Conservation (phyloP, 92 coral and sea anemone species). For the Porites cylindrica region DNA sequence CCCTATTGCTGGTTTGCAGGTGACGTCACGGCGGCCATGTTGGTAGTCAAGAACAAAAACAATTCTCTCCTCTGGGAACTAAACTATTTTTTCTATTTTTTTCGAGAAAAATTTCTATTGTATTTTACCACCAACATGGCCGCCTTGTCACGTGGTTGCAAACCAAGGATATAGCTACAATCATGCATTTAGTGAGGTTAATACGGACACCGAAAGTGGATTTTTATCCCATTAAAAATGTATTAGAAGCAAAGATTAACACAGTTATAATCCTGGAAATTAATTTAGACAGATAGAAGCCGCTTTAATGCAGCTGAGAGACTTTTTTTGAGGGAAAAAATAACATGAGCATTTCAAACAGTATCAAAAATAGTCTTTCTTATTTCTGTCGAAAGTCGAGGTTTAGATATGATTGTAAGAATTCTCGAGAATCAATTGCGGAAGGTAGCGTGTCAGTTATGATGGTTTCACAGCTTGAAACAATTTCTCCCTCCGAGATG, state of each 20-base stretch:
- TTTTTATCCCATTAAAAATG: neutral
- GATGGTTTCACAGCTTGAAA: slow-evolving; percentile 14
- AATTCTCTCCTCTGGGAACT: no score
- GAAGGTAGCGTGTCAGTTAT: neutral
- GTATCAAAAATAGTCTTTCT: no score
- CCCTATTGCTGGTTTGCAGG: no score
- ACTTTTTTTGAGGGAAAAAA: neutral
- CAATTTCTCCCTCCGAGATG: neutral
- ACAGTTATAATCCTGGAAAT: neutral
- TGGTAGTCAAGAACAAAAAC: no score
- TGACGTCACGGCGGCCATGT: no score
- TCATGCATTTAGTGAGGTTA: no score
- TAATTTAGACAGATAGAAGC: neutral
- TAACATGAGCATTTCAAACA: neutral
- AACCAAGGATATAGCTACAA: no score
- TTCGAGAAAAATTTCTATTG: no score
- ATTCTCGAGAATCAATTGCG: neutral
- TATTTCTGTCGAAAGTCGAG: no score
- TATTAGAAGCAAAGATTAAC: neutral
- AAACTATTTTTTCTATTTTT: no score
- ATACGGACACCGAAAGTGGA: neutral
- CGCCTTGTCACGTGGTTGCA: no score
- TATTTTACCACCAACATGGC: no score
- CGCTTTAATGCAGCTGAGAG: neutral
- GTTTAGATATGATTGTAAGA: neutral